Evolutionary conservation across 2,797 vertebrate species (phyloP).

Genomic region (Peromyscus nudipes): DNA sequence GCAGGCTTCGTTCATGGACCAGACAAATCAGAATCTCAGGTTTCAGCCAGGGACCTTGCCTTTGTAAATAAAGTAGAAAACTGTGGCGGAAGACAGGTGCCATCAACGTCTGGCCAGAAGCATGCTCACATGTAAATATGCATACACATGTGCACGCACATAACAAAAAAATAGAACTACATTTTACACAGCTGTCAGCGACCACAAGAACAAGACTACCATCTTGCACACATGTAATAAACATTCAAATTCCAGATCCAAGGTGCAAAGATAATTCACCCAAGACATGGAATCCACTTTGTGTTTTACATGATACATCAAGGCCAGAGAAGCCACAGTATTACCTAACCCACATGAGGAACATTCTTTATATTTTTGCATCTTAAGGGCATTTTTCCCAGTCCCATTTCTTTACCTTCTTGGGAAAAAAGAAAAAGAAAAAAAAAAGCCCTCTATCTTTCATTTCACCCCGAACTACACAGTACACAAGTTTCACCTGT

Average conservation of each 20-base stretch:
- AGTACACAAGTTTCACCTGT: background rate
- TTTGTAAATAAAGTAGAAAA: background rate
- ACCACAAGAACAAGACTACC: background rate
- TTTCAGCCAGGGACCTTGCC: background rate
- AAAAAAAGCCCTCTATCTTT: background rate
- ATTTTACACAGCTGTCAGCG: background rate
- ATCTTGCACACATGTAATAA: background rate
- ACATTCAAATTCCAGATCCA: background rate
- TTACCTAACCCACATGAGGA: background rate
- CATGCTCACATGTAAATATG: background rate
- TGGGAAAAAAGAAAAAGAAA: background rate
- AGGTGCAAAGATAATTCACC: constrained; percentile 21
- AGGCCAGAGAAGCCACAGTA: background rate
- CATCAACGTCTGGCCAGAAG: background rate
- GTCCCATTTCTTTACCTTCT: constrained; percentile 14
- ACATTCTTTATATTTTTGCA: background rate
- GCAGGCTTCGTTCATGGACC: background rate
- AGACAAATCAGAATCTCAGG: background rate
- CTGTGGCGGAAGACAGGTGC: background rate
- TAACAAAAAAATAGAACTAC: background rate
- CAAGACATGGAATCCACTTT: background rate
- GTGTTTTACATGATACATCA: background rate
- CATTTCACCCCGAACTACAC: background rate
- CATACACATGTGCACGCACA: background rate
- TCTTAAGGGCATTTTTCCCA: background rate